Evolutionary conservation across 1,140 invertebrate species (phyloP), one percentile per base, ranked within the genome.

Genomic region (Acromyrmex charruanus): DNA sequence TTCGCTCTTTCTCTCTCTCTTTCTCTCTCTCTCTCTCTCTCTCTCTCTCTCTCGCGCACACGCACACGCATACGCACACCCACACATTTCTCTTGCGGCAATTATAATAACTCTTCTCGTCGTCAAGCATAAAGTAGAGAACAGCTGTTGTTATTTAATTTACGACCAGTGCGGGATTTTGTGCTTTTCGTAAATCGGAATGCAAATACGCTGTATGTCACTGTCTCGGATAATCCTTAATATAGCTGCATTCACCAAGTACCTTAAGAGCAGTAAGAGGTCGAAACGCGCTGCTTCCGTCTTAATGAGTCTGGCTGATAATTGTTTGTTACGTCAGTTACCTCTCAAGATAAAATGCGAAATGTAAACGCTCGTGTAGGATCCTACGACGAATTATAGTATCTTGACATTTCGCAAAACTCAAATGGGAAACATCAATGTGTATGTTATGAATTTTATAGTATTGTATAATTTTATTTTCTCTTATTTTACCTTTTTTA

Each of bases 201-300:
- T 84, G 80, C 69, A 84, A 84, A 84, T 75, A 84, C 44, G 55
- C 14, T 61, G 39, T 84, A 75, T 75, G 80, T 84, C 80, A 84
- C 80, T 84, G 80, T 84, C 80, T 84, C n/a, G 55, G 80, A 84
- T 84, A 84, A 84, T 84, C 80, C 28, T 75, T 84, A 72, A 84
- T 84, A 84, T 51, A 63, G 80, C 55, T 84, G 39, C 80, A 84
- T 84, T 84, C 58, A 49, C 66, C 66, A 75, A 84, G 69, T 74
- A 28, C 28, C 80, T 84, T 84, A 74, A 82, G 77, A 81, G 21
- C 79, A 49, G 49, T 59, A 72, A 72, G 69, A 84, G 69, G 80
- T 84, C 28, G 80, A 75, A 84, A 28, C 55, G 10, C 18, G 69
- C n/a, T 51, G 55, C 25, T 75, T 16, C 80, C 39, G 39, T 58